Evolutionary conservation across 2,797 vertebrate species (phyloP), one percentile per base, ranked within the genome.

Genomic region (Brachymystax lenok): DNA sequence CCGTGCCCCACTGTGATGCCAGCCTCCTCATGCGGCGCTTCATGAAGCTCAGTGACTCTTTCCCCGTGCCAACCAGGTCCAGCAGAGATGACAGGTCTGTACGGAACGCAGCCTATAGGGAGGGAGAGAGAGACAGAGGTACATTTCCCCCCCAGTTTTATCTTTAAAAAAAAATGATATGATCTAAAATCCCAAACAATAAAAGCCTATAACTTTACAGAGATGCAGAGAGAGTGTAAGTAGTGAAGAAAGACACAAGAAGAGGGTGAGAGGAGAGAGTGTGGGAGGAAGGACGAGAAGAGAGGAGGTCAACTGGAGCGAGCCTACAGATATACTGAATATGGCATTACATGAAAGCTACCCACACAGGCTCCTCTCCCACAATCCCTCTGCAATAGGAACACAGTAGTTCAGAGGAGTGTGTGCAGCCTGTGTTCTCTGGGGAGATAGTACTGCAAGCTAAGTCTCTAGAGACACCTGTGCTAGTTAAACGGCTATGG

Each of bases 21-120:
- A 98, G 88, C 67, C 95, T 93, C 64, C 95, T 93, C 83, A 97
- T 96, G 75, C 97, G 81, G 70, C 95, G 96, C 92, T 97, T 98
- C 97, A 98, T 98, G 92, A 98, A 98, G 88, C 96, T 97, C 52
- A 98, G 93, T 0, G 97, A 98, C 80, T 98, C 97, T 83, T 98
- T 98, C 74, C 97, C 96, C 0, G 96, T 95, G 74, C 96, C 97
- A 0, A 98, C 94, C 86, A 97, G 94, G 77, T 98, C 96, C 91
- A 98, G 90, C 59, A 98, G 95, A n/a, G 87, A 93, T 30, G 96
- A 93, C 71, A 98, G 90, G 84, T 97, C 95, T 0, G 93, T 95
- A 82, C 88, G 96, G 88, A 98, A 96, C 40, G 91, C 93, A 59
- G 97, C 96, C 97, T 98, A 46, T 46, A 12, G 76, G 71, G 79